A percentile compares a stretch with the other conserved stretches of the same genome.
Evolutionary conservation across 2,113 vertebrate species (phyloP).

Genomic region (Saccopteryx bilineata): DNA sequence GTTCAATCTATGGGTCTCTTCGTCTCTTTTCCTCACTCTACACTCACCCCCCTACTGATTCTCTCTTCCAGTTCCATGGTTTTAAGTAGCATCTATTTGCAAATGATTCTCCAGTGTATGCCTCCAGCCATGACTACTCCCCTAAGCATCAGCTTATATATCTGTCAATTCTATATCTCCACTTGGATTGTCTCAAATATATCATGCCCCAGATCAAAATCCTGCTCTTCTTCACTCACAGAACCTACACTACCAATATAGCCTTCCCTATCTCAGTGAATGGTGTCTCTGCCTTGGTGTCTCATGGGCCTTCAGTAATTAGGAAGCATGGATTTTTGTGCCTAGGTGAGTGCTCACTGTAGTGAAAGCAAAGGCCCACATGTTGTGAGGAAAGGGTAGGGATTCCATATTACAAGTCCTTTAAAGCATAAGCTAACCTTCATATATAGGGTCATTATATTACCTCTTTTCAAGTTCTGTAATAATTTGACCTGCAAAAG

Average conservation of each 20-base stretch:
- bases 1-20: not conserved
- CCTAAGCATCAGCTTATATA: not conserved
- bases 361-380: not conserved
- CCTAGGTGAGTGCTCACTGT: not conserved
- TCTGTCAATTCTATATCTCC: not conserved
- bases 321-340: slow-evolving; percentile 6
- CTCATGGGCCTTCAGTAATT: not conserved
- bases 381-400: not conserved
- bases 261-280: not conserved
- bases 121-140: not conserved
- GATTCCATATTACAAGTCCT: slow-evolving; percentile 13
- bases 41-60: not conserved
- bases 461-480: slow-evolving; percentile 65
- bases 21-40: not conserved
- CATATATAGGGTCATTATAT: slow-evolving; percentile 6
- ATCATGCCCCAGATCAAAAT: not conserved
- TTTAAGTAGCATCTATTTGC: slow-evolving; percentile 33
- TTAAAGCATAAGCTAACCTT: slow-evolving; percentile 51
- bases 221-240: not conserved
- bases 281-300: not conserved
- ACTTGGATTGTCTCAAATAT: not conserved
- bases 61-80: not conserved
- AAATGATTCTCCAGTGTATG: not conserved
- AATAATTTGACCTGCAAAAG: slow-evolving; percentile 63
- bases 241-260: not conserved